Conservation (phyloP, 2,888 invertebrate species). For the Sarcophaga caerulescens region DNA sequence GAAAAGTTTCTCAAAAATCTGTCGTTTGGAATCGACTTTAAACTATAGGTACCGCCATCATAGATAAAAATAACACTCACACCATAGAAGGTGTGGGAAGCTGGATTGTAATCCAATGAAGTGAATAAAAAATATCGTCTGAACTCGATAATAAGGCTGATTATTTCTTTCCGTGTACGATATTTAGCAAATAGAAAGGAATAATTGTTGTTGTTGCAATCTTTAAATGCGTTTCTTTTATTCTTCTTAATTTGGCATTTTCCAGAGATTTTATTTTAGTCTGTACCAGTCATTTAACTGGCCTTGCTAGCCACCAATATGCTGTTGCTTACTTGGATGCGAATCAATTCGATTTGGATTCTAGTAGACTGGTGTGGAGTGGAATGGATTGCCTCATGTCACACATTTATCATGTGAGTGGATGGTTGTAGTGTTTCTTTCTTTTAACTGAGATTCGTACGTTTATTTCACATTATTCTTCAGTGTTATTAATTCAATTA, state of each 20-base stretch:
- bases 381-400: conserved; percentile 67
- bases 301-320: not conserved
- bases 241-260: conserved; percentile 37
- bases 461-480: conserved; percentile 4
- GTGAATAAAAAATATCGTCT: too few species aligned
- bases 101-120: too few species aligned
- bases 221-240: conserved; percentile 38
- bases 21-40: too few species aligned
- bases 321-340: not conserved
- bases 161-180: not conserved
- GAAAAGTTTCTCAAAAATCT: too few species aligned
- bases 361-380: not conserved
- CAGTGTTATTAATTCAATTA: conserved; percentile 2
- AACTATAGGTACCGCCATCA: too few species aligned
- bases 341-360: not conserved
- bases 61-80: too few species aligned
- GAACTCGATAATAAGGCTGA: not conserved
- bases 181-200: conserved; percentile 2
- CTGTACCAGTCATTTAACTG: not conserved
- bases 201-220: conserved; percentile 1
- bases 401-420: conserved; percentile 57
- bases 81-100: too few species aligned
- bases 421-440: conserved; percentile 35
- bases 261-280: conserved; percentile 43
- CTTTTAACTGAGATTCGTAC: conserved; percentile 7